A percentile compares a stretch with the other conserved stretches of the same genome.
phyloP scores from a whole-genome alignment of 2,888 invertebrate species.

The Biston betularia region DNA sequence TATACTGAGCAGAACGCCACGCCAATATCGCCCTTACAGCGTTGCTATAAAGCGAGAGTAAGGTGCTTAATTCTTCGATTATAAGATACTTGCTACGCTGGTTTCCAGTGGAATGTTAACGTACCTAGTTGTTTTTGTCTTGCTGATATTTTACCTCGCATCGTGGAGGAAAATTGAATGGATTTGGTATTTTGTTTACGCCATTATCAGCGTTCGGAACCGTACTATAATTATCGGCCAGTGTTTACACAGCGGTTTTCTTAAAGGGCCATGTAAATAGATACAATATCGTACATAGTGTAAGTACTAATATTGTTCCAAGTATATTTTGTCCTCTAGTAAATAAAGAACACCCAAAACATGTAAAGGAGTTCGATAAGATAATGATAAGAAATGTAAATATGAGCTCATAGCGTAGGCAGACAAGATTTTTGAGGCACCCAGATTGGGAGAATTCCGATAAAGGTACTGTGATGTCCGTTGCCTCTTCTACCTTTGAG shows the following conservation, averaged over 20 bases:
- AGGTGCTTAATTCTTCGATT: neutral
- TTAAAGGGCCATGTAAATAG: neutral
- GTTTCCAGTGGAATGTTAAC: slow-evolving; percentile 21
- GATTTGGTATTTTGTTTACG: too few relatives aligned
- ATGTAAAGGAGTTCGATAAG: slow-evolving; percentile 5
- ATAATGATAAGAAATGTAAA: slow-evolving; percentile 7
- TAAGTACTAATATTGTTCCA: neutral
- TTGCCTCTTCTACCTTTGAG: too few relatives aligned
- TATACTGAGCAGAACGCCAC: slow-evolving; percentile 11
- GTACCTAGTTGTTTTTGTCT: neutral
- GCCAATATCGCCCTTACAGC: slow-evolving; percentile 4
- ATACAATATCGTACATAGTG: neutral
- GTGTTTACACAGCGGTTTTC: too few relatives aligned
- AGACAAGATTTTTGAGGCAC: neutral
- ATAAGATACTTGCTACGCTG: slow-evolving; percentile 13
- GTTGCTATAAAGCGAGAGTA: neutral
- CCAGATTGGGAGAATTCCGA: too few relatives aligned
- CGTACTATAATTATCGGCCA: too few relatives aligned
- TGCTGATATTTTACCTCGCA: neutral
- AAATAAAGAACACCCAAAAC: slow-evolving; percentile 15
- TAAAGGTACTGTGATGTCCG: too few relatives aligned
- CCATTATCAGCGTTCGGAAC: neutral
- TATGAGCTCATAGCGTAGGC: slow-evolving; percentile 8
- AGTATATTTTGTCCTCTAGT: neutral
- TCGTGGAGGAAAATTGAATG: neutral